Conservation (phyloP, 2,888 invertebrate genomes). For the Polyommatus iphigenia region DNA sequence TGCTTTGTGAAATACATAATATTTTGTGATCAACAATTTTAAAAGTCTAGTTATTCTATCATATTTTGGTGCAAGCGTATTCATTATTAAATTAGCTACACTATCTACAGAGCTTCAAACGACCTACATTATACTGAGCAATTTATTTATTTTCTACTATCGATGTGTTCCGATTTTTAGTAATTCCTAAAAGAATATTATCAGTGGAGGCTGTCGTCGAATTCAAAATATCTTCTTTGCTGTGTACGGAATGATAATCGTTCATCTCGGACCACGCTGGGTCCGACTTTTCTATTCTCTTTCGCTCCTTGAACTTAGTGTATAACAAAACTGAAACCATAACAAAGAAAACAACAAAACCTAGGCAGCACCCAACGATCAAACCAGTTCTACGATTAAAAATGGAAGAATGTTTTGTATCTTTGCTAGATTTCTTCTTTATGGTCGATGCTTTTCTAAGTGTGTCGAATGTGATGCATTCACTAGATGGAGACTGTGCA, state of each 20-base stretch:
- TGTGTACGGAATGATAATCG: conserved; percentile 72
- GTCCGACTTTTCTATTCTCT: conserved; percentile 72
- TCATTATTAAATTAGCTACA: conserved; percentile 28
- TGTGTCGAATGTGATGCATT: conserved; percentile 71
- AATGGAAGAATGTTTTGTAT: conserved; percentile 59
- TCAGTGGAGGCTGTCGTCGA: conserved; percentile 73
- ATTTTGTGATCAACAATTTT: conserved; percentile 12
- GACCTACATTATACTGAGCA: conserved; percentile 20
- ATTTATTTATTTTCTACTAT: conserved; percentile 55
- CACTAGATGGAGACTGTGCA: conserved; percentile 68
- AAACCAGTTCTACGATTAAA: conserved; percentile 70
- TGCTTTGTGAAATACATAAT: conserved; percentile 1
- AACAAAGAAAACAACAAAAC: conserved; percentile 70
- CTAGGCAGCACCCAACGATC: conserved; percentile 72
- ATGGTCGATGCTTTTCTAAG: conserved; percentile 55
- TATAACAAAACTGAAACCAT: conserved; percentile 72
- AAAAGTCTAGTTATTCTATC: background rate
- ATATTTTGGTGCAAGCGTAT: conserved; percentile 26
- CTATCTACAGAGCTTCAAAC: conserved; percentile 24
- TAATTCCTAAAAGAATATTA: conserved; percentile 74
- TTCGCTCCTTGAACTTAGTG: conserved; percentile 73
- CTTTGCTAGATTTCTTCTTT: conserved; percentile 57
- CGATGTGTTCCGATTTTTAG: conserved; percentile 63
- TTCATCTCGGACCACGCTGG: conserved; percentile 75
- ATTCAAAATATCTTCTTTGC: conserved; percentile 71